Evolutionary conservation across 1,140 invertebrate genomes (phyloP).

Genomic region (Matsumurasca onukii): DNA sequence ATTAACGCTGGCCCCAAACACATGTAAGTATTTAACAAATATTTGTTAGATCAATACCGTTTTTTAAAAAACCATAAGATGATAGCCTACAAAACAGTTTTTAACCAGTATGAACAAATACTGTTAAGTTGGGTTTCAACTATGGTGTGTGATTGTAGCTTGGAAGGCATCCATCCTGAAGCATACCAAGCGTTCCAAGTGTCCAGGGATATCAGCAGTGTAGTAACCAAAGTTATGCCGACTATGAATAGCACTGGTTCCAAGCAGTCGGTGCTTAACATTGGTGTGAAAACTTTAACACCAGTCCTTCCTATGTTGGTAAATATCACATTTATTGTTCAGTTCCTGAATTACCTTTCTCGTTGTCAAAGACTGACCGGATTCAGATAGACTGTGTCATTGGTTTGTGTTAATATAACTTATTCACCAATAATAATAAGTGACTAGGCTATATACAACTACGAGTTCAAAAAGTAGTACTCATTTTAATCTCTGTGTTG

Average conservation of each 20-base stretch:
- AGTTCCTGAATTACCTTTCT: too few relatives aligned
- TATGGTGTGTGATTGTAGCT: conserved; percentile 46
- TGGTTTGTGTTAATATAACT: too few relatives aligned
- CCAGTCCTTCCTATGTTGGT: conserved; percentile 89
- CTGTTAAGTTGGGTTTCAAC: not conserved
- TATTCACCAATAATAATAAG: too few relatives aligned
- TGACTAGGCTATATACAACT: too few relatives aligned
- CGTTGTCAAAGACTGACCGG: too few relatives aligned
- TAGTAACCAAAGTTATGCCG: conserved; percentile 10
- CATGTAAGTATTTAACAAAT: conserved; percentile 64
- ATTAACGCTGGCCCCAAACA: conserved; percentile 93
- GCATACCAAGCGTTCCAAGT: conserved; percentile 88
- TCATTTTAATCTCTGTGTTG: too few relatives aligned
- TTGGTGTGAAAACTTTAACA: conserved; percentile 69
- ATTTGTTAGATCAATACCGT: not conserved
- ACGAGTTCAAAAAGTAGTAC: too few relatives aligned
- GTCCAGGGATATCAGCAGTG: conserved; percentile 66
- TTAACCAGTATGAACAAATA: too few relatives aligned
- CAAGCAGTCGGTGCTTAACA: conserved; percentile 44
- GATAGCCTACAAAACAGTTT: too few relatives aligned
- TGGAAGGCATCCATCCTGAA: conserved; percentile 79
- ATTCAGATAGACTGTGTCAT: too few relatives aligned
- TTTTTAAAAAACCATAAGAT: too few relatives aligned
- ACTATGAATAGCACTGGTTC: conserved; percentile 18
- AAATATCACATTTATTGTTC: too few relatives aligned